Evolutionary conservation across 2,113 vertebrate genomes (phyloP), one percentile per base, ranked within the genome.

Genomic region (Narcine bancroftii): DNA sequence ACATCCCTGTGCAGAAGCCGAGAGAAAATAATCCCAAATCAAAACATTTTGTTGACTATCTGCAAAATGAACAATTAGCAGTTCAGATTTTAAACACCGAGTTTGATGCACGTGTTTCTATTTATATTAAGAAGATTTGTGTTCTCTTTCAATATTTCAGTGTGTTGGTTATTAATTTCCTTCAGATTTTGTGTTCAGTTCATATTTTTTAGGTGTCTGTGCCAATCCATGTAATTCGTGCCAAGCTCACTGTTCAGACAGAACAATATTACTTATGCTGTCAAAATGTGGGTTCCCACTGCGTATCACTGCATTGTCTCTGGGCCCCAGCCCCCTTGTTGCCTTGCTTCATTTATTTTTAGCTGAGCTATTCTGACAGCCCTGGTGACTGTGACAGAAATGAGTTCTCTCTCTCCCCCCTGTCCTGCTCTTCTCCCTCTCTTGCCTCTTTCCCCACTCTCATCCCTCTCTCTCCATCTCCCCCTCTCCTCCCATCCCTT

Each of bases 101-200:
- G 21, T 60, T 87, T 36, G 53, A 63, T n/a, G 19, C 21, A 53
- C 7, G 13, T 45, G 76, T 47, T 29, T 13, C 47, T 87, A 15
- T 36, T 15, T 56, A 36, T 87, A 75, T 69, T 69, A 39, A 75
- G 11, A 73, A 73, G 39, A 75, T 10, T 15, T 33, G 7, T 87
- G 81, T 87, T 36, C 33, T 60, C 53, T n/a, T 87, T 87, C 19
- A 87, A 87, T 87, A 87, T 87, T 87, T 60, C 17, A 19, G 53
- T 87, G 56, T 87, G 81, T 87, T 87, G 60, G 81, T 56, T 87
- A 87, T 87, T 87, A 87, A 87, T 87, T 87, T 87, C 56, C 81
- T 87, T 36, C 81, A 87, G 81, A 21, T 33, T 63, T 87, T 87
- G 81, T 87, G 81, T 87, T 60, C 53, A 21, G 53, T 87, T 87